phyloP scores from a whole-genome alignment of 2,113 vertebrate species.

The Phoxinus phoxinus region DNA sequence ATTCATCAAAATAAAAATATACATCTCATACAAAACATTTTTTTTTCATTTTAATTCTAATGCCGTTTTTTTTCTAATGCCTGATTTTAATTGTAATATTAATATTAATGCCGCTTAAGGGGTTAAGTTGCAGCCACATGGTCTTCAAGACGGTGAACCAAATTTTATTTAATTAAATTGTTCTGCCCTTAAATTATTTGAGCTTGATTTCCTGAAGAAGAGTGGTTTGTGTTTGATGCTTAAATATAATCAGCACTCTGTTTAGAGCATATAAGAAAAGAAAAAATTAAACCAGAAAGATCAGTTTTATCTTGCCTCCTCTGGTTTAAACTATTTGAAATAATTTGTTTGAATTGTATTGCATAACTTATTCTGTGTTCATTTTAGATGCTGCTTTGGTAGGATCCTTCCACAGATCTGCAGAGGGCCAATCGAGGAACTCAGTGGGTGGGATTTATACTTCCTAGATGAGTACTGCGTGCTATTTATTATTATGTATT shows the following conservation, averaged over 20 bases:
- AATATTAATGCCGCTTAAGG: no score
- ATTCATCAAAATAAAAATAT: neutral
- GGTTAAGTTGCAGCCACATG: neutral
- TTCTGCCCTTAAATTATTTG: neutral
- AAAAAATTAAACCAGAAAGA: neutral
- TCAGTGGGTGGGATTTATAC: neutral
- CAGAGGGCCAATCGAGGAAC: neutral
- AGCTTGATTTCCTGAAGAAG: neutral
- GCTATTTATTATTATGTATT: no score
- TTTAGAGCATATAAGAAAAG: neutral
- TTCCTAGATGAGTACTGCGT: neutral
- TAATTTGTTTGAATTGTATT: neutral
- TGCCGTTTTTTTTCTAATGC: neutral
- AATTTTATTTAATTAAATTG: neutral
- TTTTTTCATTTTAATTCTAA: neutral
- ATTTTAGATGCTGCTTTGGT: neutral
- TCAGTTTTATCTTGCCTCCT: no score
- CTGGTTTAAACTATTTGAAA: no score
- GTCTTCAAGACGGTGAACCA: neutral
- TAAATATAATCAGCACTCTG: neutral
- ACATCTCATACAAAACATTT: neutral
- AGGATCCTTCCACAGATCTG: neutral
- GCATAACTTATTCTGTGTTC: neutral
- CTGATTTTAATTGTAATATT: neutral
- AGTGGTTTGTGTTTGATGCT: neutral